These are phyloP conservation scores for Rousettus madagascariensis DNA, from an alignment of 2,797 vertebrate genomes.

Conservation along the genomic window DNA sequence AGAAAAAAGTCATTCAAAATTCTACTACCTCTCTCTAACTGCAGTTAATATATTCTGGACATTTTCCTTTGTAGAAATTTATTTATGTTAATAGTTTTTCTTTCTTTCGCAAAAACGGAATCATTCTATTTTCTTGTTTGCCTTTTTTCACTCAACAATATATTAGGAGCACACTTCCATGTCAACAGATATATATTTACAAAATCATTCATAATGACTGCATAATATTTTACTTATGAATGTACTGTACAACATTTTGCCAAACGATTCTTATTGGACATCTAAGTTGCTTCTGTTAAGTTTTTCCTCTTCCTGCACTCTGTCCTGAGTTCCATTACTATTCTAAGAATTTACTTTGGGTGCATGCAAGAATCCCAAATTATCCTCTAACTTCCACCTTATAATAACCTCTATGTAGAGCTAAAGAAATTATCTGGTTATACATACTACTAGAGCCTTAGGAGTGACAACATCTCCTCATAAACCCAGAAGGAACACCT, in stretches of 20 bases:
- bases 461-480: background rate
- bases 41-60: background rate
- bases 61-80: slow-evolving; percentile 40
- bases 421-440: background rate
- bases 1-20: background rate
- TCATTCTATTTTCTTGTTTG: background rate
- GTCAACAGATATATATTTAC: background rate
- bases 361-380: background rate
- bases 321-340: background rate
- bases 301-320: background rate
- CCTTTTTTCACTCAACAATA: background rate
- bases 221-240: slow-evolving; percentile 17
- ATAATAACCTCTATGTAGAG: background rate
- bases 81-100: background rate
- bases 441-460: background rate
- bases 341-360: slow-evolving; percentile 44
- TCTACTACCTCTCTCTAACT: background rate
- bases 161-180: background rate
- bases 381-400: background rate
- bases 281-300: slow-evolving; percentile 10
- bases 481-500: slow-evolving; percentile 3
- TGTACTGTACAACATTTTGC: background rate
- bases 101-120: background rate
- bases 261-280: background rate
- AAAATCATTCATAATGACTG: slow-evolving; percentile 25